Evolutionary conservation across 2,113 vertebrate species (phyloP).

Genomic region (Electrona antarctica): DNA sequence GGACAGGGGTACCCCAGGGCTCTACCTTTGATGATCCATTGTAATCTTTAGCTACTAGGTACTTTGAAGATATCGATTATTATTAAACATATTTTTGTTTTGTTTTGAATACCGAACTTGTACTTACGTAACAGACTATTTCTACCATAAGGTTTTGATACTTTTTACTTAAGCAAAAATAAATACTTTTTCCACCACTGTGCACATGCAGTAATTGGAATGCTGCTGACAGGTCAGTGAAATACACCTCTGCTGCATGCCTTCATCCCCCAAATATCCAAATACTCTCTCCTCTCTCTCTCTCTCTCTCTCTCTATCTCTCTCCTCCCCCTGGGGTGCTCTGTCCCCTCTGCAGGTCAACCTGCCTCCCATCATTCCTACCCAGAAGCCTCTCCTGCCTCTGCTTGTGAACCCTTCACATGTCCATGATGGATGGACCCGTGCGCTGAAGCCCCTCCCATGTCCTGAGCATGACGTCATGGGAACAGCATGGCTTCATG

Average conservation of each 20-base stretch:
- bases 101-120: too few species aligned
- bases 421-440: conserved; percentile 51
- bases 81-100: too few species aligned
- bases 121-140: too few species aligned
- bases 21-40: too few species aligned
- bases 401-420: conserved; percentile 25
- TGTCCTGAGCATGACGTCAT: conserved; percentile 5
- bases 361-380: conserved; percentile 60
- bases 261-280: conserved; percentile 14
- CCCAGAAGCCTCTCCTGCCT: conserved; percentile 45
- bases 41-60: too few species aligned
- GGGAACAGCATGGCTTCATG: conserved; percentile 9
- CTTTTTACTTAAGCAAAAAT: too few species aligned
- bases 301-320: conserved; percentile 18
- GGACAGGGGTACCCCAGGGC: too few species aligned
- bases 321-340: conserved; percentile 37
- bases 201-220: background rate
- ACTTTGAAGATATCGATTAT: too few species aligned
- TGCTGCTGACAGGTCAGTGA: conserved; percentile 39
- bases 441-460: background rate
- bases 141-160: too few species aligned
- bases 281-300: conserved; percentile 28
- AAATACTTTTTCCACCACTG: background rate
- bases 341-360: conserved; percentile 40
- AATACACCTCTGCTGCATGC: conserved; percentile 39